These are phyloP conservation scores for Cantharis rustica DNA, from an alignment of 2,888 invertebrate genomes.

Conservation along the genomic window DNA sequence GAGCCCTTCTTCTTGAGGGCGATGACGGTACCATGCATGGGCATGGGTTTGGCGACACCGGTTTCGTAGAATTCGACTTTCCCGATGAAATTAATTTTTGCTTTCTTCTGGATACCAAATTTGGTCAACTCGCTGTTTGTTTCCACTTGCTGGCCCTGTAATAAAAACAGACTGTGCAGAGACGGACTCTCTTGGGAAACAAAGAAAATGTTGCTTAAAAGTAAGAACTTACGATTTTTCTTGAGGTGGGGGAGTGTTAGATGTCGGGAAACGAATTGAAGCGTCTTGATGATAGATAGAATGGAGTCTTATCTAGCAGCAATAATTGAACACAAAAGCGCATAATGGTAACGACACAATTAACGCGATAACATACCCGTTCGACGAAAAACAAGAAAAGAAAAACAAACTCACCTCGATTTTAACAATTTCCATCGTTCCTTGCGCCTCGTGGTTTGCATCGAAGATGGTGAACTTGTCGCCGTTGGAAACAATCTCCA, in stretches of 20 bases:
- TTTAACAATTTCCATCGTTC: constrained; percentile 68
- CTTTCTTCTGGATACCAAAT: constrained; percentile 63
- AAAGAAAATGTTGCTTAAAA: constrained; percentile 36
- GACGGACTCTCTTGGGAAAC: constrained; percentile 16
- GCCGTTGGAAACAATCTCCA: constrained; percentile 69
- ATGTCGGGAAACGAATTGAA: not conserved
- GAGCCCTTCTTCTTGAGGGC: constrained; percentile 58
- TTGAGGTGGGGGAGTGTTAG: constrained; percentile 19
- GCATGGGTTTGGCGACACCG: constrained; percentile 63
- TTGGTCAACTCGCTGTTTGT: constrained; percentile 51
- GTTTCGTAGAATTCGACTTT: constrained; percentile 74
- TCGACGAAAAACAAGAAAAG: not conserved
- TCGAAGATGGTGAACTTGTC: constrained; percentile 76
- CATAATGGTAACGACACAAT: constrained; percentile 8
- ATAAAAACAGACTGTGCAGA: constrained; percentile 49
- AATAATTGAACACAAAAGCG: constrained; percentile 8
- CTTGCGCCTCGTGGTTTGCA: constrained; percentile 69
- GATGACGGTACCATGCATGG: constrained; percentile 64
- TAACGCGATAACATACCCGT: not conserved
- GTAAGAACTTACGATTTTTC: constrained; percentile 52
- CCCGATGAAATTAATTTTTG: constrained; percentile 65
- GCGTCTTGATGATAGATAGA: not conserved
- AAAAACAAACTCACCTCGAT: constrained; percentile 61
- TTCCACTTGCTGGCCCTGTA: constrained; percentile 60
- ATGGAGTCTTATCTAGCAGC: constrained; percentile 16